These are phyloP conservation scores for Drosophila tanythrix DNA, from an alignment of 2,888 invertebrate genomes.

Conservation along the genomic window DNA sequence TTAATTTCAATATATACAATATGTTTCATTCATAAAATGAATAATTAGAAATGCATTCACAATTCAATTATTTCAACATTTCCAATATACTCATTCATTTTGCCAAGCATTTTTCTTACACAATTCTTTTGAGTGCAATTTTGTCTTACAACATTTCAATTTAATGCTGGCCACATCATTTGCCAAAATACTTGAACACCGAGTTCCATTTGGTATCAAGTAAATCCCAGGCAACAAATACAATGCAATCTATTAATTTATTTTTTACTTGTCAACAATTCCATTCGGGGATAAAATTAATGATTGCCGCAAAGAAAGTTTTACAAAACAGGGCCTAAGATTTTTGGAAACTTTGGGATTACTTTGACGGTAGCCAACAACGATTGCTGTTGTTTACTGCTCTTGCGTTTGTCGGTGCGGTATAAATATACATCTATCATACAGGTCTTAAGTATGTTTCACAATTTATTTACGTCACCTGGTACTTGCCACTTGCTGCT, in stretches of 20 bases:
- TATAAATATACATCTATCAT: slow-evolving; percentile 69
- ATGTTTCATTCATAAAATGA: not conserved
- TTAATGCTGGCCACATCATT: slow-evolving; percentile 2
- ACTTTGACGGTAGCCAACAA: slow-evolving; percentile 24
- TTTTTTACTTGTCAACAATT: slow-evolving; percentile 54
- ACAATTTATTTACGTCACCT: slow-evolving; percentile 76
- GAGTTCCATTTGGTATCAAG: slow-evolving; percentile 5
- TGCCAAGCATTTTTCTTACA: not conserved
- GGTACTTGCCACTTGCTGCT: slow-evolving; percentile 48
- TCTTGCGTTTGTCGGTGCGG: slow-evolving; percentile 19
- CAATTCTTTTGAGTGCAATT: not conserved
- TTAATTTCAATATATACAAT: not conserved
- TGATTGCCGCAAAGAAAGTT: slow-evolving; percentile 65
- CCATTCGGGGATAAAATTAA: slow-evolving; percentile 60
- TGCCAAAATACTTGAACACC: slow-evolving; percentile 5
- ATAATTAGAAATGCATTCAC: not conserved
- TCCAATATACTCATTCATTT: not conserved
- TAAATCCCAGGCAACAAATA: slow-evolving; percentile 14
- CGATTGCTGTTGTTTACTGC: slow-evolving; percentile 25
- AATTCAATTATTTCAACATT: not conserved
- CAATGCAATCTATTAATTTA: slow-evolving; percentile 63
- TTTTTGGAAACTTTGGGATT: slow-evolving; percentile 40
- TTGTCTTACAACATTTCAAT: slow-evolving; percentile 2
- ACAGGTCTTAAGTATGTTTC: slow-evolving; percentile 65
- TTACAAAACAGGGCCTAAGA: slow-evolving; percentile 44